Evolutionary conservation across 2,888 invertebrate species (phyloP), one percentile per base, ranked within the genome.

Genomic region (Nemurella pictetii): DNA sequence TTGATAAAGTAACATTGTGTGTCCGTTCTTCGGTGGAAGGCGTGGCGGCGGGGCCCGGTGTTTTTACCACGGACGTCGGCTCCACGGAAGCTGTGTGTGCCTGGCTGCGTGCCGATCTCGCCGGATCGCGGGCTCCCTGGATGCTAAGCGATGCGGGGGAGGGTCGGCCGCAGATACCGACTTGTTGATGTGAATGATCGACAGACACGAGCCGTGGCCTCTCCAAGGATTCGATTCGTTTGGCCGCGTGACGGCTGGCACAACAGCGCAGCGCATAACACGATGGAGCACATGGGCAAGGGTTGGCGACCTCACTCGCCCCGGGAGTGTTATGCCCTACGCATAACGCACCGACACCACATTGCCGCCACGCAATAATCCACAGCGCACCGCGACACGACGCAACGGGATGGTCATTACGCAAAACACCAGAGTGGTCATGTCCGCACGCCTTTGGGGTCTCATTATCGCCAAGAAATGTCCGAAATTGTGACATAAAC

Each of bases 131-230:
- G 36, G 15, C 26, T 27, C 27, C 7, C 26, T 25, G 75, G 75
- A 75, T 27, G 27, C 27, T 27, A 20, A 20, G 27, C 25, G 75
- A 28, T 2, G 28, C 9, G 27, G 15, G 27, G 75, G 75, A 2
- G 75, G 26, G 75, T 9, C 26, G 75, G 75, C 27, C 75, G 78
- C 55, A 55, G 55, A 55, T 20, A 55, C 55, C 12, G 55, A 55
- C 55, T 55, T 55, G 55, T 55, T 55, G 55, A 55, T 55, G 78
- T 78, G 78, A 78, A 78, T 78, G 78, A 78, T 78, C 78, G 78
- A 75, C 26, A 26, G 28, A 20, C 12, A 55, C 28, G 28, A 29
- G 28, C 78, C 78, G 30, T 78, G 78, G 28, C 78, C 78, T 78
- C 78, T 7, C 28, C 78, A 30, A 30, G 78, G 78, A 78, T 78